Percentiles rank a stretch among this genome's conserved stretches.
These are phyloP conservation scores for Tachycineta bicolor DNA, from an alignment of 2,113 vertebrate genomes.

Conservation along the genomic window DNA sequence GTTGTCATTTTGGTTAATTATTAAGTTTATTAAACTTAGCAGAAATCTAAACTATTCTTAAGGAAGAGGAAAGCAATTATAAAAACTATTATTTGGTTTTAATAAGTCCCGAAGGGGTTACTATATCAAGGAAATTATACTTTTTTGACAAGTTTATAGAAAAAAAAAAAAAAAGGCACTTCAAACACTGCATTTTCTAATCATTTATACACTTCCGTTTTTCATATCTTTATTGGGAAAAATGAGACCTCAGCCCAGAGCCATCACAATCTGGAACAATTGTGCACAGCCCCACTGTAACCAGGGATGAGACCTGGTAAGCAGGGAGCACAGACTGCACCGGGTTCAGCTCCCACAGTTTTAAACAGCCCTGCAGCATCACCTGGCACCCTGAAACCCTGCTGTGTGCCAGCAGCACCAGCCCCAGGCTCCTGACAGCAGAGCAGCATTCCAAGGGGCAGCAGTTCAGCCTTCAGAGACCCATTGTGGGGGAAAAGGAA, in stretches of 20 bases:
- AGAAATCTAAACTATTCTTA: background rate
- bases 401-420: background rate
- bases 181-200: background rate
- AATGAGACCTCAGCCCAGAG: background rate
- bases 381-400: background rate
- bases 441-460: background rate
- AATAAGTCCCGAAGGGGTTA: background rate
- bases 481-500: background rate
- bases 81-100: background rate
- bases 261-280: background rate
- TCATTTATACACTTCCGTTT: background rate
- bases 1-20: background rate
- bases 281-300: background rate
- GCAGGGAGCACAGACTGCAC: background rate
- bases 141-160: background rate
- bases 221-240: background rate
- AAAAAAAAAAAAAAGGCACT: background rate
- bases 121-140: background rate
- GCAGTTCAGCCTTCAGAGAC: background rate
- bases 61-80: background rate
- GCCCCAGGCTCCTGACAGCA: background rate
- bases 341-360: accelerated
- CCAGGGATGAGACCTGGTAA: background rate
- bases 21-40: background rate
- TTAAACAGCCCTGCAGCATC: accelerated